phyloP scores from a whole-genome alignment of 2,888 invertebrate genomes.

The Macrosiphum euphorbiae region DNA sequence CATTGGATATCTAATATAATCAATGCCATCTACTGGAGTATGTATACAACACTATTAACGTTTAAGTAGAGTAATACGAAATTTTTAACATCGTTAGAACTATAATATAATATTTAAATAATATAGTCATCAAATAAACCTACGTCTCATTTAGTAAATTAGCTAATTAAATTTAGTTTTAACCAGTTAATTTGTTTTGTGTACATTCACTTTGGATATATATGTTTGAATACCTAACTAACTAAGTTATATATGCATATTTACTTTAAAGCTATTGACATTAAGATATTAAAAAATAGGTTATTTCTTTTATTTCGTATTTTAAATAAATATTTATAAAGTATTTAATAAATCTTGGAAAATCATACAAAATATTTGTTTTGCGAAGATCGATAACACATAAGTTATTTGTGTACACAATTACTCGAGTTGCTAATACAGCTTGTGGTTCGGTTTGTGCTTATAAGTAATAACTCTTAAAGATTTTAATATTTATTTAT shows the following conservation, averaged over 20 bases:
- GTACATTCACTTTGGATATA: background rate
- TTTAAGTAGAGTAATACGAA: background rate
- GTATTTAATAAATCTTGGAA: background rate
- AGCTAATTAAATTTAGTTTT: background rate
- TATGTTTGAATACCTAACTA: background rate
- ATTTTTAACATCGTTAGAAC: background rate
- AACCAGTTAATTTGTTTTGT: background rate
- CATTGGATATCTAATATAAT: background rate
- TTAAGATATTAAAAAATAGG: background rate
- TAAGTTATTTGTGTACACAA: background rate
- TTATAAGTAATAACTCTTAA: background rate
- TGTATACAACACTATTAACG: background rate
- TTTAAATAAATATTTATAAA: background rate
- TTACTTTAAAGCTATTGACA: background rate
- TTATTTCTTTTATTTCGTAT: background rate
- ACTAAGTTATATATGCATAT: background rate
- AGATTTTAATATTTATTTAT: background rate
- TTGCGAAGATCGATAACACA: background rate
- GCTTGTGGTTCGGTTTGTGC: no score
- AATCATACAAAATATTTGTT: background rate
- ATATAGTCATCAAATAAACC: background rate
- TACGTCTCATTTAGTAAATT: background rate
- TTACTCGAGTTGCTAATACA: background rate
- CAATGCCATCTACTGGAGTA: constrained; percentile 33
- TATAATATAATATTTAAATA: background rate